A percentile compares a stretch with the other conserved stretches of the same genome.
Conservation (phyloP, 2,888 invertebrate genomes). For the Spilarctia lutea region DNA sequence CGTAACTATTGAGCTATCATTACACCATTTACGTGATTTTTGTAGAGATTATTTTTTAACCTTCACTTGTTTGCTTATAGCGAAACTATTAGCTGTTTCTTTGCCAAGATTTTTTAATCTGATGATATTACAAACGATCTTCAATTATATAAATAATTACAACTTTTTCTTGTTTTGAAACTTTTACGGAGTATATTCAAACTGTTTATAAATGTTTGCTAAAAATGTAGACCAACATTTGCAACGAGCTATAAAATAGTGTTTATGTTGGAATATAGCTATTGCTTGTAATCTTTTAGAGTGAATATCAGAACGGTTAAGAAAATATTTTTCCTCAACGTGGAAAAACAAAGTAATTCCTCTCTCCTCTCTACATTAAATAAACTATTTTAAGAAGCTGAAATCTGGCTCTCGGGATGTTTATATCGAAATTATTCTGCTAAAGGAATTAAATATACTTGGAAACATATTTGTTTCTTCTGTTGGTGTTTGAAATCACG, state of each 20-base stretch:
- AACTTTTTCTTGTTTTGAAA: background rate
- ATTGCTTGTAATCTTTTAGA: constrained; percentile 13
- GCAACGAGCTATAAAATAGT: constrained; percentile 15
- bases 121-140: background rate
- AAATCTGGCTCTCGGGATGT: constrained; percentile 33
- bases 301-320: constrained; percentile 22
- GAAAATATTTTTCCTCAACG: constrained; percentile 21
- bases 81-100: background rate
- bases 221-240: constrained; percentile 23
- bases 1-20: background rate
- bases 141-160: background rate
- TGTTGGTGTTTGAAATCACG: constrained; percentile 60
- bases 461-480: constrained; percentile 30
- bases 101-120: background rate
- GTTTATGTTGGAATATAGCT: constrained; percentile 9
- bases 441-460: constrained; percentile 59
- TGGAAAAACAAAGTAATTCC: constrained; percentile 28
- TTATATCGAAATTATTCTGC: constrained; percentile 49
- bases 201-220: constrained; percentile 16
- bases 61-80: background rate
- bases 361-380: constrained; percentile 16
- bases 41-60: background rate
- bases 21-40: background rate
- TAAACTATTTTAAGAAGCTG: constrained; percentile 43
- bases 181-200: background rate